These are phyloP conservation scores for Orius laevigatus DNA, from an alignment of 1,140 invertebrate species.

Conservation along the genomic window DNA sequence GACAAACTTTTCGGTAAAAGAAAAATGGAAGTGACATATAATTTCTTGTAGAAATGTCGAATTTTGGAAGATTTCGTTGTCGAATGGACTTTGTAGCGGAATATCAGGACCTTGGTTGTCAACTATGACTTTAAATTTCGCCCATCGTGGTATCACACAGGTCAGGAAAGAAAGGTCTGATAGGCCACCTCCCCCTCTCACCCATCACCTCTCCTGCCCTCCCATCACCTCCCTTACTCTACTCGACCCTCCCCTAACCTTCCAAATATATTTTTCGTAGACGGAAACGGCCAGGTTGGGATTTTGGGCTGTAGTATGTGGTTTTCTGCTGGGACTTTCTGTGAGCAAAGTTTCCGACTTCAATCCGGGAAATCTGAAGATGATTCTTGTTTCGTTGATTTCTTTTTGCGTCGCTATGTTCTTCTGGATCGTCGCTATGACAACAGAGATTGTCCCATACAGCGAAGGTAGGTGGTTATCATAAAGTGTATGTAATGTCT, in stretches of 20 bases:
- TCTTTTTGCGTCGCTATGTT: slow-evolving; percentile 25
- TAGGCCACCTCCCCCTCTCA: too few relatives aligned
- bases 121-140: background rate
- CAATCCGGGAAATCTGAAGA: slow-evolving; percentile 25
- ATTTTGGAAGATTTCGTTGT: slow-evolving; percentile 27
- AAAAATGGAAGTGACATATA: background rate
- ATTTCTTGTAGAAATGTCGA: slow-evolving; percentile 25
- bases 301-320: slow-evolving; percentile 26
- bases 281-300: slow-evolving; percentile 25
- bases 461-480: slow-evolving; percentile 9
- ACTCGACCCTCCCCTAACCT: slow-evolving; percentile 30
- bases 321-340: slow-evolving; percentile 24
- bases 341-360: slow-evolving; percentile 25
- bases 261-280: slow-evolving; percentile 28
- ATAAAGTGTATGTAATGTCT: slow-evolving; percentile 1
- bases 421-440: slow-evolving; percentile 25
- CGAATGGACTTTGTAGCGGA: slow-evolving; percentile 28
- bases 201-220: too few relatives aligned
- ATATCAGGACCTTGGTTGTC: too few relatives aligned
- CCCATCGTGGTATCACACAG: background rate
- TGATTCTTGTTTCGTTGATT: slow-evolving; percentile 24
- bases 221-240: background rate
- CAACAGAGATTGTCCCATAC: slow-evolving; percentile 23
- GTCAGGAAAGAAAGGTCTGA: too few relatives aligned
- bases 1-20: too few relatives aligned